These are phyloP conservation scores for Etheostoma cragini DNA, from an alignment of 2,113 vertebrate species.

Conservation along the genomic window DNA sequence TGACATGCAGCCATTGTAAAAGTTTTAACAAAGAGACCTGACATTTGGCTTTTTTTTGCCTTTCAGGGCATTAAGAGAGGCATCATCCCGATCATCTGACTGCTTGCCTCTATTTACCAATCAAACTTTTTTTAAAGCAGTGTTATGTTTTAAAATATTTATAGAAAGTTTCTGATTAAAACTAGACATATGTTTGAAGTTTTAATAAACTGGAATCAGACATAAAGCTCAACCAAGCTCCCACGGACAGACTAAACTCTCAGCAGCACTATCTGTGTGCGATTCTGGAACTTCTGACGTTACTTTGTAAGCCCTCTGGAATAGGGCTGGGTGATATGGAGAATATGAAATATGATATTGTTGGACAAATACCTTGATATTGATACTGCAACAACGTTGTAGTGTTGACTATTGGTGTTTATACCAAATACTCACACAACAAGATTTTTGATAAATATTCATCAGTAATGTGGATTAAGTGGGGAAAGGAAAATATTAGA, in stretches of 20 bases:
- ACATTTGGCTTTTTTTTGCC: neutral
- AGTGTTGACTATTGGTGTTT: too few relatives aligned
- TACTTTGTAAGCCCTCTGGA: neutral
- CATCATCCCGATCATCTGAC: neutral
- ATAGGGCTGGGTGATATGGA: neutral
- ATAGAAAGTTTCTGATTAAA: neutral
- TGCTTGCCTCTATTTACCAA: neutral
- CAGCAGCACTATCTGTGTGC: neutral
- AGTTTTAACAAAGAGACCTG: neutral
- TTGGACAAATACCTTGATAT: too few relatives aligned
- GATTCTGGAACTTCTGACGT: neutral
- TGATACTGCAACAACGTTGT: too few relatives aligned
- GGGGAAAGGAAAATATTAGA: too few relatives aligned
- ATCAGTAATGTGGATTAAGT: too few relatives aligned
- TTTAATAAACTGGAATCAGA: neutral
- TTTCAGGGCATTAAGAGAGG: neutral
- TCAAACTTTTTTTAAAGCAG: neutral
- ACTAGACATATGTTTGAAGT: neutral
- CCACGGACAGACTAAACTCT: neutral
- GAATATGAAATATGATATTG: too few relatives aligned
- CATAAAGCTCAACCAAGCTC: too few relatives aligned
- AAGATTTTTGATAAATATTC: too few relatives aligned
- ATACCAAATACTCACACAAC: too few relatives aligned
- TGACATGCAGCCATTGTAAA: neutral
- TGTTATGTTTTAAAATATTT: too few relatives aligned